Conservation (phyloP, 2,888 invertebrate species). For the Agonopterix alstromeriana region DNA sequence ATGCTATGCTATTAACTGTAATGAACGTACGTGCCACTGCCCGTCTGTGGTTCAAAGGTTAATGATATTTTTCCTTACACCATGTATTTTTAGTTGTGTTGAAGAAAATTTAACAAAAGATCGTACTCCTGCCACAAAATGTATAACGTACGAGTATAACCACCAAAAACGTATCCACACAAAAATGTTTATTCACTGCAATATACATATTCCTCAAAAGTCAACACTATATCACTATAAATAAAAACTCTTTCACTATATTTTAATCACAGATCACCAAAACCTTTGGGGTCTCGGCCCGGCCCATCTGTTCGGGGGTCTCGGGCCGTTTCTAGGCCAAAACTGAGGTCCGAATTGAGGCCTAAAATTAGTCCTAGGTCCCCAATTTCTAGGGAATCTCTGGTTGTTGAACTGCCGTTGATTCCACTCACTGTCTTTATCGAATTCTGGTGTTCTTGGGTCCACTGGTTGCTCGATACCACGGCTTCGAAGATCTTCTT, state of each 20-base stretch:
- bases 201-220: neutral
- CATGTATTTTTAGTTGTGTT: too few relatives aligned
- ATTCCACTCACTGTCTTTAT: slow-evolving; percentile 33
- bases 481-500: slow-evolving; percentile 41
- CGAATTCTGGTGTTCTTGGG: slow-evolving; percentile 27
- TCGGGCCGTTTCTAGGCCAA: slow-evolving; percentile 53
- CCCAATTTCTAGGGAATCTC: slow-evolving; percentile 61
- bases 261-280: slow-evolving; percentile 51
- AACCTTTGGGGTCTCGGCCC: slow-evolving; percentile 58
- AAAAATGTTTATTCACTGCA: neutral
- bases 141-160: too few relatives aligned
- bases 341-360: slow-evolving; percentile 34
- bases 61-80: too few relatives aligned
- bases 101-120: too few relatives aligned
- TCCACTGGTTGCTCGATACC: slow-evolving; percentile 26
- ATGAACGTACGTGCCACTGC: too few relatives aligned
- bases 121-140: too few relatives aligned
- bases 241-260: neutral
- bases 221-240: neutral
- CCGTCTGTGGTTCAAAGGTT: too few relatives aligned
- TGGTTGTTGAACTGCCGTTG: slow-evolving; percentile 34
- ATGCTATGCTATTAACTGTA: too few relatives aligned
- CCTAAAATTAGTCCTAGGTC: slow-evolving; percentile 47
- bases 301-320: slow-evolving; percentile 53
- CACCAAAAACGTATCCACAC: too few relatives aligned